Percentiles rank a stretch among this genome's conserved stretches.
Evolutionary conservation across 1,140 invertebrate genomes (phyloP).

Genomic region (Goniozus legneri): DNA sequence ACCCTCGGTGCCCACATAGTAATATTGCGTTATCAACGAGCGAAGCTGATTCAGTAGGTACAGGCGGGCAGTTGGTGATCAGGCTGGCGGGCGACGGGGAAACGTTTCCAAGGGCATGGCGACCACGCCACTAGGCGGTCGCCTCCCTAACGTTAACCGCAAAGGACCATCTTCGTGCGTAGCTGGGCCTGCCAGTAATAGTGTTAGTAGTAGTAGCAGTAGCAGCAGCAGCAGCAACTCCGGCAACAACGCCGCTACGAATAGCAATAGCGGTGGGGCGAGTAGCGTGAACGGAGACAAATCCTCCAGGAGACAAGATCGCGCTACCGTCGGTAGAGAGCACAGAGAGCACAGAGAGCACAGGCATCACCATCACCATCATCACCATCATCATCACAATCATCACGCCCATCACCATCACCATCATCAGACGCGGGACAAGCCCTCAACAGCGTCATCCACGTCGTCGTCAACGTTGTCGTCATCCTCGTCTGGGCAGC

Average conservation of each 20-base stretch:
- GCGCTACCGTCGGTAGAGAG: constrained; percentile 5
- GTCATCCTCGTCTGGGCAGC: no score
- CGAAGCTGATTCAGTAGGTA: constrained; percentile 23
- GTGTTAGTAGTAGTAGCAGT: constrained; percentile 53
- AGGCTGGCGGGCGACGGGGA: constrained; percentile 53
- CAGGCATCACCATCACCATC: constrained; percentile 7
- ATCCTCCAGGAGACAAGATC: constrained; percentile 12
- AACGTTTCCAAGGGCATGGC: constrained; percentile 54
- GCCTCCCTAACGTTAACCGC: constrained; percentile 52
- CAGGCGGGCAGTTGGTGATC: constrained; percentile 46
- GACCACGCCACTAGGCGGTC: constrained; percentile 55
- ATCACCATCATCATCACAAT: constrained; percentile 1
- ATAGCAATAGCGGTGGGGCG: background rate
- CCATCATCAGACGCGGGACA: constrained; percentile 14
- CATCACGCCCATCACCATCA: background rate
- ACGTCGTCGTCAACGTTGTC: constrained; percentile 17
- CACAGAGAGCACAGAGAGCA: constrained; percentile 1
- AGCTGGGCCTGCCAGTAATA: constrained; percentile 6
- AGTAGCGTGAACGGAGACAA: constrained; percentile 41
- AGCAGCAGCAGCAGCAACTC: constrained; percentile 25
- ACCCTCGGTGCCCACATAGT: background rate
- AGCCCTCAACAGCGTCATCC: constrained; percentile 11
- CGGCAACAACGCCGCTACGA: constrained; percentile 4
- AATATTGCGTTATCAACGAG: constrained; percentile 1
- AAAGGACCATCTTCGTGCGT: constrained; percentile 49